These are phyloP conservation scores for Temnothorax longispinosus DNA, from an alignment of 1,140 invertebrate genomes.

Conservation along the genomic window DNA sequence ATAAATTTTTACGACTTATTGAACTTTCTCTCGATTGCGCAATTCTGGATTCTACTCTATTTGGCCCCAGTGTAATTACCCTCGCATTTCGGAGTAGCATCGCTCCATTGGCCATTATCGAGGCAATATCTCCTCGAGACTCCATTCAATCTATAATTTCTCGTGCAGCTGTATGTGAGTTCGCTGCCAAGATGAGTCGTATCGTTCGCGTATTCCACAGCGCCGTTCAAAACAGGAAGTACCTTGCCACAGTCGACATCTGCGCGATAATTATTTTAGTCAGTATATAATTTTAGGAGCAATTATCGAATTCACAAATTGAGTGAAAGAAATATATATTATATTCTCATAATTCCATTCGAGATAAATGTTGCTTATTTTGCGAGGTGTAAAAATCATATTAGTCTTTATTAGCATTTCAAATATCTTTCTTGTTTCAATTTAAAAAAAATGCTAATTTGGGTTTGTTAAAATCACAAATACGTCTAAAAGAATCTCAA, in stretches of 20 bases:
- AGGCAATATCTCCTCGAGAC: constrained; percentile 90
- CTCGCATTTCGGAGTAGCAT: constrained; percentile 94
- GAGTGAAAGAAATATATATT: neutral
- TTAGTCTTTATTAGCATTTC: neutral
- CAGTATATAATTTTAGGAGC: neutral
- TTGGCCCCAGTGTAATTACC: constrained; percentile 85
- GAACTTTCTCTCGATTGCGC: too few relatives aligned
- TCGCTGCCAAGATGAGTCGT: constrained; percentile 93
- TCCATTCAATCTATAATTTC: constrained; percentile 93
- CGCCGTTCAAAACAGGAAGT: constrained; percentile 91
- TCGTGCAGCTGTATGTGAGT: constrained; percentile 91
- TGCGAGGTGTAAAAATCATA: neutral
- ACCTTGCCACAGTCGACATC: constrained; percentile 96
- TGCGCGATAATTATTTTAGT: constrained; percentile 79
- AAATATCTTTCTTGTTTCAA: neutral
- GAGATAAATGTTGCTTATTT: neutral
- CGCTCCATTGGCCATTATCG: constrained; percentile 93
- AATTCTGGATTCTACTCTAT: neutral
- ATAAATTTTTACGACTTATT: neutral
- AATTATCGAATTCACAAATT: neutral
- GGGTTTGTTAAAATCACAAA: neutral
- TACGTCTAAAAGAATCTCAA: too few relatives aligned
- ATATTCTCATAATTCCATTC: neutral
- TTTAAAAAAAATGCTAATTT: neutral
- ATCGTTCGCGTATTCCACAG: constrained; percentile 91